A percentile compares a stretch with the other conserved stretches of the same genome.
Conservation (phyloP, 2,797 vertebrate species). For the Macrochelys suwanniensis region DNA sequence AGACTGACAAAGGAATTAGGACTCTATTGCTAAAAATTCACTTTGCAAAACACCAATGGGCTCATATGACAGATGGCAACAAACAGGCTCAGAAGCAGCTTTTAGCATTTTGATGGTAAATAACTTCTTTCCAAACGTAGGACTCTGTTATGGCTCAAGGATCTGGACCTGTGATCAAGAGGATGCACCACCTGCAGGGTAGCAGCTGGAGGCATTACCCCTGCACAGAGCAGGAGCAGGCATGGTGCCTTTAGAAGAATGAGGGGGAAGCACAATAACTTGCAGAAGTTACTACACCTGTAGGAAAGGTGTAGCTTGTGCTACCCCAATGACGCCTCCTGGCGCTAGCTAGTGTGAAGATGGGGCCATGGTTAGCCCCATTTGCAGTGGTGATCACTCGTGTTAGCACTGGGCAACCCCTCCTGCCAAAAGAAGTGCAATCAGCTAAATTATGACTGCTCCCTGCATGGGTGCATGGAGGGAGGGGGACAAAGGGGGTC, state of each 20-base stretch:
- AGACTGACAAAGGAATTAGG: background rate
- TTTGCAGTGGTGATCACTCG: background rate
- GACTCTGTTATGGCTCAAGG: background rate
- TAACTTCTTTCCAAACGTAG: background rate
- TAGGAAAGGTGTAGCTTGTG: background rate
- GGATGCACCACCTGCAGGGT: background rate
- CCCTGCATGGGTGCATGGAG: background rate
- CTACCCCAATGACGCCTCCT: background rate
- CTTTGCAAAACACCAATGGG: background rate
- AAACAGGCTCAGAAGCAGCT: background rate
- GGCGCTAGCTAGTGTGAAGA: background rate
- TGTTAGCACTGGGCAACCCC: background rate
- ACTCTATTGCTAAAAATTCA: background rate
- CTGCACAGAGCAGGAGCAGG: background rate
- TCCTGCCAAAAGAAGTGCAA: background rate
- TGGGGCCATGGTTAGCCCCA: background rate
- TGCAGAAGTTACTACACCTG: background rate
- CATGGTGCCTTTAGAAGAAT: no score
- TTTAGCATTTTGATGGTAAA: background rate
- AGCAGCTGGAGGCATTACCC: background rate
- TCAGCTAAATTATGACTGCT: rapidly evolving
- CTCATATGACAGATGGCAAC: background rate
- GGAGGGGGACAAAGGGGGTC: background rate
- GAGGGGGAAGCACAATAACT: background rate
- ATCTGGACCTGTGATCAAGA: no score